Percentiles rank a stretch among this genome's conserved stretches.
Conservation (phyloP, 1,140 invertebrate genomes). For the Yoshiicerus persimilis region DNA sequence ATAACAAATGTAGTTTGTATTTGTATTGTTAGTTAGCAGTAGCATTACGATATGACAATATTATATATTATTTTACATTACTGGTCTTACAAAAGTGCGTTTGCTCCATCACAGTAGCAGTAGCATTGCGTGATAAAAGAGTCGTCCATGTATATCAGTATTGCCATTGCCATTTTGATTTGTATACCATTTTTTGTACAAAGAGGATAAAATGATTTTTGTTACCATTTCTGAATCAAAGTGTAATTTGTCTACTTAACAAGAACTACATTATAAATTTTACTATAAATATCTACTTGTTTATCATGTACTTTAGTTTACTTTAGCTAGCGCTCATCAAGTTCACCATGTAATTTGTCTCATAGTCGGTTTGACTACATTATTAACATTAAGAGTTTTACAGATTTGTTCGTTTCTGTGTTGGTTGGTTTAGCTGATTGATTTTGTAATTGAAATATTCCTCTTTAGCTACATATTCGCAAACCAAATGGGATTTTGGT, state of each 20-base stretch:
- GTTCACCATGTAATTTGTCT: slow-evolving; percentile 11
- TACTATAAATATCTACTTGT: slow-evolving; percentile 3
- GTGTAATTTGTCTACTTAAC: not conserved
- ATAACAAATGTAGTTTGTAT: not conserved
- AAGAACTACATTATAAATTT: not conserved
- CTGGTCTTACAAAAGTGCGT: not conserved
- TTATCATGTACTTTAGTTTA: not conserved
- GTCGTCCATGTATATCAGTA: not conserved
- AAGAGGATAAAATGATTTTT: not conserved
- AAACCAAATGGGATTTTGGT: slow-evolving; percentile 4
- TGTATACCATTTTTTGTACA: not conserved
- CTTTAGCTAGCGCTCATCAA: not conserved
- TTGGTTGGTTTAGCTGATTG: slow-evolving; percentile 6
- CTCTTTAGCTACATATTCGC: slow-evolving; percentile 12
- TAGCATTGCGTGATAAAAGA: not conserved
- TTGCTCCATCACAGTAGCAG: not conserved
- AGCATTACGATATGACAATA: not conserved
- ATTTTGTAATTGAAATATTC: slow-evolving; percentile 23
- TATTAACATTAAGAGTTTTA: slow-evolving; percentile 15
- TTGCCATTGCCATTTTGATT: not conserved
- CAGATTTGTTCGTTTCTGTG: slow-evolving; percentile 16
- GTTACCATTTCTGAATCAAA: not conserved
- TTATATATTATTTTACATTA: not conserved
- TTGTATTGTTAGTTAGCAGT: not conserved
- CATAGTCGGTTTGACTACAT: slow-evolving; percentile 5